phyloP scores from a whole-genome alignment of 1,140 invertebrate genomes.

The Gyrodactylus salaris region DNA sequence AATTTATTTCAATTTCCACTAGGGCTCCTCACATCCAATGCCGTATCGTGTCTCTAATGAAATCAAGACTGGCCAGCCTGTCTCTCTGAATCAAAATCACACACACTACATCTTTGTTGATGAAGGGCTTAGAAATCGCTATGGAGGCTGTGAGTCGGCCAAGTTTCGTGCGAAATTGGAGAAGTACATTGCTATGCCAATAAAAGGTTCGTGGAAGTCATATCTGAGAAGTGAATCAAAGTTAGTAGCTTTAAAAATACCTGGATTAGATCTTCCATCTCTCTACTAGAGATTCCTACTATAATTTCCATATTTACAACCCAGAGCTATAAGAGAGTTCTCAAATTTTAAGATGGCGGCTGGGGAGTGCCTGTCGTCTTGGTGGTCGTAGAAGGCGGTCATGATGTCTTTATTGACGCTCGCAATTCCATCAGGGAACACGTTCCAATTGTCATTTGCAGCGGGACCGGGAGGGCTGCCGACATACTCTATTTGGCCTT shows the following conservation, averaged over 20 bases:
- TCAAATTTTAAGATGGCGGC: background rate
- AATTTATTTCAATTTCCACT: no score
- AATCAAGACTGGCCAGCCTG: conserved; percentile 14
- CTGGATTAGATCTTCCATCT: no score
- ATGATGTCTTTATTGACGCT: conserved; percentile 15
- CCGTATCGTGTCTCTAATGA: conserved; percentile 14
- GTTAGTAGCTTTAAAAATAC: no score
- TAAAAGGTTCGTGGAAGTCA: background rate
- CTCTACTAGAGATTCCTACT: no score
- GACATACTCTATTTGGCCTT: conserved; percentile 76
- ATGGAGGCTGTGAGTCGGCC: conserved; percentile 2
- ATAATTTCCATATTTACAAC: no score
- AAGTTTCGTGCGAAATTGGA: conserved; percentile 12
- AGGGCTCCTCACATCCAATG: conserved; percentile 11
- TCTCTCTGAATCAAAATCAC: conserved; percentile 49
- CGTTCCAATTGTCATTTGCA: conserved; percentile 67
- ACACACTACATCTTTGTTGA: conserved; percentile 82
- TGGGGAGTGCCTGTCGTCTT: conserved; percentile 13
- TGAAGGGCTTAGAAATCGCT: conserved; percentile 32
- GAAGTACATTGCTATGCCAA: background rate
- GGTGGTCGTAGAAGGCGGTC: conserved; percentile 16
- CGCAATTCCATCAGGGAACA: conserved; percentile 12
- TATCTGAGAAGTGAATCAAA: no score
- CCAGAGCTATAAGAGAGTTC: background rate
- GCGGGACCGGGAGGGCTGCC: conserved; percentile 65